Base-by-base conservation (phyloP, 2,113 vertebrate species). In the Albula glossodonta region DNA sequence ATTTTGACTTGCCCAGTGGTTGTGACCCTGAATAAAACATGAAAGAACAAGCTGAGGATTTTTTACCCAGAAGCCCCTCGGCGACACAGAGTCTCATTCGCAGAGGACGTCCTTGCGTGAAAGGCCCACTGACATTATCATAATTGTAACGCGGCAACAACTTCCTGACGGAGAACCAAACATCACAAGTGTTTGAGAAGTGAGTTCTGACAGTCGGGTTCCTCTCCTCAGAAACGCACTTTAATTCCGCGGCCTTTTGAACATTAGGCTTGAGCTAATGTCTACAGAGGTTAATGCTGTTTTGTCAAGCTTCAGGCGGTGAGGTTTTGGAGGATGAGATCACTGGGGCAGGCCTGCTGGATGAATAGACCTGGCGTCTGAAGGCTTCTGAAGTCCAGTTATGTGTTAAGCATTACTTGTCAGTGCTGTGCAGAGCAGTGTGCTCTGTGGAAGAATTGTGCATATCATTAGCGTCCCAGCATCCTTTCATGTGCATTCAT, bases 21-120 rank as follows among this genome's bases (percentile, higher is more conserved):
- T 74, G 31, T 31, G 70, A 74, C 70, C 70, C 70, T 74, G 70
- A 74, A 74, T 74, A 74, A 74, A 74, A 74, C 70, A 74, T 74
- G 70, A 74, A 74, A 31, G n/a, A 11, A 31, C 2, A n/a, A 4
- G n/a, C 22, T 31, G 70, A 74, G 70, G 70, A 74, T 31, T 74
- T 70, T 66, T 74, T 74, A 74, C 70, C 70, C 70, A 74, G 70
- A 74, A 74, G 70, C 70, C 70, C 70, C n/a, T 22, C 22, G 70
- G 70, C 70, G 22, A 74, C 70, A 74, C 9, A 8, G 53, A 56
- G 70, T 74, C n/a, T n/a, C 70, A n/a, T 74, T 31, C 5, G 70
- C 25, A 22, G 70, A 74, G 70, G 70, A 74, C 70, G 70, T 74
- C 70, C 70, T 74, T 74, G 22, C 70, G 70, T 10, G n/a, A 31